Evolutionary conservation across 1,140 invertebrate genomes (phyloP), one percentile per base, ranked within the genome.

Genomic region (Scaptomyza pallida): DNA sequence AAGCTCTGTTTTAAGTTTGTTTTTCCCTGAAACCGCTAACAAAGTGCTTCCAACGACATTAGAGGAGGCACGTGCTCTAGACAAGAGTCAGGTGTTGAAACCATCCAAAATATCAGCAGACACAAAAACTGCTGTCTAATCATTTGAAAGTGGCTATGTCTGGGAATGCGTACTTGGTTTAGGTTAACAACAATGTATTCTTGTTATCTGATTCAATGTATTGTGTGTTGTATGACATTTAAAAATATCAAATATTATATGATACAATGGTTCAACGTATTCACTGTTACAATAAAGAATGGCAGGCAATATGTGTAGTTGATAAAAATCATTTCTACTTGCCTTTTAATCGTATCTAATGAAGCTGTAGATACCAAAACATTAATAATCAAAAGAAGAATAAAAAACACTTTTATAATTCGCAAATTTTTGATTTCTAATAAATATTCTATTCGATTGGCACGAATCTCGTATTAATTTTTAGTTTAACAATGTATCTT

Each of bases 11-110:
- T 75, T 95, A 1, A 91, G 94, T 0, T 90, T 94, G 1, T 75
- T 93, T 5, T 94, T 21, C 21, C 21, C 21, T 2, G 21, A 26
- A 26, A 96, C 95, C 0, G 92, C 93, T 10, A 93, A 93, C 17
- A 89, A 92, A 17, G 94, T 94, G 48, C 91, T 96, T 21, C 93
- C 94, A 21, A 95, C 95, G 70, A 95, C 95, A 0, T 92, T 96
- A 26, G 90, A 90, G 54, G 94, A 95, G 68, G 94, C 95, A 5
- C 93, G 94, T 88, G 92, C 91, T 45, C 91, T 94, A 83, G 93
- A 93, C 21, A 81, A 33, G 16, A 65, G 56, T 40, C 64, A 47
- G 40, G 41, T 67, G 1, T 33, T 33, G 26, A 23, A n/a, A 41
- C 43, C 55, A 15, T 12, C 40, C 3, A 52, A 12, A 43, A 10